phyloP scores from a whole-genome alignment of 2,113 vertebrate genomes.

The Phylloscopus whistleri region DNA sequence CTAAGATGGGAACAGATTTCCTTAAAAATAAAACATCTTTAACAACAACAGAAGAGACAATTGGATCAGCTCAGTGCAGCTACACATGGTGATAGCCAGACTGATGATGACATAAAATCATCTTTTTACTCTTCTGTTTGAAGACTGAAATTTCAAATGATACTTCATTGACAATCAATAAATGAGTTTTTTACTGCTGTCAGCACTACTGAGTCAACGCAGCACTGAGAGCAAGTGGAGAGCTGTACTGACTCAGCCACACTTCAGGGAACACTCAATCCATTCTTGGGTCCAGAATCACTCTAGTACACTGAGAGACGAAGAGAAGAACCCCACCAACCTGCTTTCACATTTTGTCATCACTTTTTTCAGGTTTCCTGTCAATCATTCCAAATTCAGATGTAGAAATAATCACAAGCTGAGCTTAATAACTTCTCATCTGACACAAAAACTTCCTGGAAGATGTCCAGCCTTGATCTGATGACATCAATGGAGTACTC shows the following conservation, averaged over 20 bases:
- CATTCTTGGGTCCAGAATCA: not conserved
- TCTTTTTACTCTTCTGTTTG: not conserved
- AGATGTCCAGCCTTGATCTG: conserved; percentile 8
- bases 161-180: conserved; percentile 29
- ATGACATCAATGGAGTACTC: not conserved
- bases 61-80: not conserved
- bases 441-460: conserved; percentile 7
- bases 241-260: not conserved
- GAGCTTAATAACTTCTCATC: not conserved
- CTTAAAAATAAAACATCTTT: not conserved
- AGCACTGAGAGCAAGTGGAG: not conserved
- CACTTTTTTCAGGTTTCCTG: not conserved
- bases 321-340: not conserved
- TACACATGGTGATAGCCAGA: not conserved
- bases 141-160: not conserved
- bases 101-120: not conserved
- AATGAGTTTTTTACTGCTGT: conserved; percentile 24
- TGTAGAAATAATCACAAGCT: not conserved
- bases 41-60: not conserved
- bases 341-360: not conserved
- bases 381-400: not conserved
- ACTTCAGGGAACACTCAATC: conserved; percentile 21
- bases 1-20: not conserved
- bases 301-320: not conserved
- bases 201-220: not conserved